Evolutionary conservation across 2,888 invertebrate species (phyloP), one percentile per base, ranked within the genome.

Genomic region (Gryllus longicercus): DNA sequence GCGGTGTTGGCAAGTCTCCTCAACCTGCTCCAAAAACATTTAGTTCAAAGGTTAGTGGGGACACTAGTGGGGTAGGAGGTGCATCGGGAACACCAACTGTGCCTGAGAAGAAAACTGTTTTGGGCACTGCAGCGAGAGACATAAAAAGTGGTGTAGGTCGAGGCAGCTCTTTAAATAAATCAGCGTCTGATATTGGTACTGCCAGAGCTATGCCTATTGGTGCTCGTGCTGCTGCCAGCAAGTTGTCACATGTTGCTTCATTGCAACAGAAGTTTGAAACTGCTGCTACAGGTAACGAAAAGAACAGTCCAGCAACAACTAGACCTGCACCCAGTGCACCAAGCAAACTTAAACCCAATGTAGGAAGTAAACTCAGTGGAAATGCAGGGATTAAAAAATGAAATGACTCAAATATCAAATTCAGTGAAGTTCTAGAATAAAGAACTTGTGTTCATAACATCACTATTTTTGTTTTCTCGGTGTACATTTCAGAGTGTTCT

Each of bases 181-280:
- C 81, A 25, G 82, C 82, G 75, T 82, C 82, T 21, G 83, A 82
- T 79, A 82, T 81, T 75, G 82, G 79, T 23, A 82, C 78, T 51
- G n/a, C 63, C 16, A 85, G 83, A 83, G 84, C 83, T 78, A 85
- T 85, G 81, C 85, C 88, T 2, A 86, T 86, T 79, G 88, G 88
- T 79, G 87, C 88, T 75, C 90, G 89, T 85, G 84, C 89, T 80
- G 87, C 90, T 50, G 88, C 91, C 8, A 86, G 86, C 76, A 87
- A 88, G 83, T 91, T 91, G 85, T 93, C 93, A 25, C 93, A 92
- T 86, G 93, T 94, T 80, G 94, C 94, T 51, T 92, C 92, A 81
- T 88, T 95, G 84, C 94, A 95, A 84, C 94, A 94, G 84, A 94
- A 93, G 86, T 95, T 94, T 85, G 94, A 95, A 87, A 91, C 90